Conservation (phyloP, 2,888 invertebrate genomes). For the Bimastos eiseni region DNA sequence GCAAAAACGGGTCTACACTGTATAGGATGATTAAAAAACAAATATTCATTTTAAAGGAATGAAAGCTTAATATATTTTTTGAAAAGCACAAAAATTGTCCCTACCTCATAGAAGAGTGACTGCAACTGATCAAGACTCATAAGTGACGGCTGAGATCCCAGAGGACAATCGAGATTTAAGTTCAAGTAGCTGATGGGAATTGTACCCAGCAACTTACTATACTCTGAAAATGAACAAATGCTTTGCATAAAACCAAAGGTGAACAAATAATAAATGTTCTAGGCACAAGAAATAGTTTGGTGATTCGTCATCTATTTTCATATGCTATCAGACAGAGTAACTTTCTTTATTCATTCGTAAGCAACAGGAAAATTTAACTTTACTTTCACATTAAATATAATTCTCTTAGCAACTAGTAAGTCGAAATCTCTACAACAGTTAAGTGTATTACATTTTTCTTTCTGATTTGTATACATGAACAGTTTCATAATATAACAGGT, state of each 20-base stretch:
- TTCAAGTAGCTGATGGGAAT: constrained; percentile 80
- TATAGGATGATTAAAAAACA: background rate
- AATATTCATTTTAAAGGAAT: too few relatives aligned
- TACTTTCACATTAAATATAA: background rate
- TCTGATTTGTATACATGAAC: background rate
- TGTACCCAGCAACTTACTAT: constrained; percentile 70
- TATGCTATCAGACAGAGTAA: background rate
- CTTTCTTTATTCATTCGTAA: background rate
- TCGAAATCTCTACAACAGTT: background rate
- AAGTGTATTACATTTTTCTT: background rate
- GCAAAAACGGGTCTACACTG: background rate
- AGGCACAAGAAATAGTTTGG: background rate
- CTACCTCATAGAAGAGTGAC: constrained; percentile 75
- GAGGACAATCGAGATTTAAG: constrained; percentile 78
- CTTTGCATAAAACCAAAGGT: background rate
- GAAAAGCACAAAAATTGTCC: too few relatives aligned
- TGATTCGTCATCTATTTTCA: background rate
- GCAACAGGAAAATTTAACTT: background rate
- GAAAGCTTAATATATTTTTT: too few relatives aligned
- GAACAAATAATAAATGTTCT: background rate
- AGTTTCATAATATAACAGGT: too few relatives aligned
- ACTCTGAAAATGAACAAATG: constrained; percentile 46
- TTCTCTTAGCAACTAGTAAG: background rate
- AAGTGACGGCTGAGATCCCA: constrained; percentile 70
- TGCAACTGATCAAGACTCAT: constrained; percentile 77